Evolutionary conservation across 2,113 vertebrate species (phyloP), one percentile per base, ranked within the genome.

Genomic region (Morone chrysops): DNA sequence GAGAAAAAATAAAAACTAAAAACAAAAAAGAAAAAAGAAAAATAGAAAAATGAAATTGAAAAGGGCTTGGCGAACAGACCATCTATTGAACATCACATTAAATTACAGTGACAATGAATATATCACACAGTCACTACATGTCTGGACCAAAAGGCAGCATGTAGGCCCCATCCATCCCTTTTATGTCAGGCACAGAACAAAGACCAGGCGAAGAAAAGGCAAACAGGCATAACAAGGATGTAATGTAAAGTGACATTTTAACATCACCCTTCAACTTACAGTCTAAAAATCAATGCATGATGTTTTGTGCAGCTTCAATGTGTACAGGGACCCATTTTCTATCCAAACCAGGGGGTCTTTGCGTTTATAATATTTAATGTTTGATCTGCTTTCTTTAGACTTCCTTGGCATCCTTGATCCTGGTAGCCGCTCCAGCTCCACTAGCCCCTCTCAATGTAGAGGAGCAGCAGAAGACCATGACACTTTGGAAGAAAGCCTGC

Each of bases 71-170:
- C 51, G 60, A 70, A 70, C 7, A 1, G 0, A 48, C 51, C n/a
- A 72, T 60, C 56, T 75, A 60, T 38, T 85, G 78, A 84, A 81
- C 31, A 50, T 72, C 60, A 75, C 53, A 80, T 84, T 83, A 80
- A 86, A 88, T 72, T 68, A 80, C n/a, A 75, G 50, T 78, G 48
- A 80, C 41, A 54, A 56, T 85, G 16, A 72, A 59, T 84, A 82
- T 56, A 76, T 84, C 68, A 74, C 41, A 51, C 60, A 71, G 69
- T 50, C 40, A 22, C 43, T 22, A 48, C 50, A 59, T 66, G 56
- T 69, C 70, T 65, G 45, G 60, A 11, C 43, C 54, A 86, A 72
- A 82, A 87, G 12, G 16, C 38, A 72, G 68, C 61, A 9, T 54
- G 48, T 18, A 20, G 59, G 6, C 20, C 5, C 13, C 61, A 48